Evolutionary conservation across 2,113 vertebrate genomes (phyloP), one percentile per base, ranked within the genome.

Genomic region (Oceanodroma tethys): DNA sequence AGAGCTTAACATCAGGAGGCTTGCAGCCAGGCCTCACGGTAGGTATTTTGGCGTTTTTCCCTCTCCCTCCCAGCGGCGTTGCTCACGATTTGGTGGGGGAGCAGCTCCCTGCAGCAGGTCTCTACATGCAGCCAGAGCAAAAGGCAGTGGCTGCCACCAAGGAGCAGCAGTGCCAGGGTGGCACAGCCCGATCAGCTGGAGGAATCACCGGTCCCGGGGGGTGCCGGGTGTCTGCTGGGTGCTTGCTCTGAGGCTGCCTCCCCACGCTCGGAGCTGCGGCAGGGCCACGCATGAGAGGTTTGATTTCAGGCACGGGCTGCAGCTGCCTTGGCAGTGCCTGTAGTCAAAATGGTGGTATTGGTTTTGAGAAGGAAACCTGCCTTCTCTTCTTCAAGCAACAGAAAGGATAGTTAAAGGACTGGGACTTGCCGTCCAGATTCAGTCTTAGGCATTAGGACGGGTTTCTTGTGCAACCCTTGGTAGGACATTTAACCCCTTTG

Each of bases 201-300:
- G 27, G 26, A 74, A 48, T 11, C 42, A 32, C 76, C 1, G 0
- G 16, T 34, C n/a, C 15, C 0, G 18, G 9, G 10, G 8, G 18
- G 10, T 42, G 38, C 45, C 0, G 3, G n/a, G 9, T 36, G 34
- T 17, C 47, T 0, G 1, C 18, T 2, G 18, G 12, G 32, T 34
- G 22, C 63, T 84, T 11, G 26, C 14, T 36, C 13, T 65, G 14
- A 1, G 5, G 34, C 70, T 59, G 48, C 62, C 12, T 43, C 21
- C 62, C 16, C 16, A 9, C 0, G 0, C 40, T 36, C 1, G 0
- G 40, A 32, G 20, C 29, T 78, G 42, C 2, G 1, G 22, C 27
- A 38, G 34, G 36, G 36, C 36, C 0, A 0, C 18, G 27, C 9
- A 17, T 0, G 2, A 10, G 20, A 18, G 7, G 17, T 63, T 38